These are phyloP conservation scores for Chondrilla cf. caribensis DNA, from an alignment of 37 sponge, comb jelly and placozoan species.

Conservation along the genomic window DNA sequence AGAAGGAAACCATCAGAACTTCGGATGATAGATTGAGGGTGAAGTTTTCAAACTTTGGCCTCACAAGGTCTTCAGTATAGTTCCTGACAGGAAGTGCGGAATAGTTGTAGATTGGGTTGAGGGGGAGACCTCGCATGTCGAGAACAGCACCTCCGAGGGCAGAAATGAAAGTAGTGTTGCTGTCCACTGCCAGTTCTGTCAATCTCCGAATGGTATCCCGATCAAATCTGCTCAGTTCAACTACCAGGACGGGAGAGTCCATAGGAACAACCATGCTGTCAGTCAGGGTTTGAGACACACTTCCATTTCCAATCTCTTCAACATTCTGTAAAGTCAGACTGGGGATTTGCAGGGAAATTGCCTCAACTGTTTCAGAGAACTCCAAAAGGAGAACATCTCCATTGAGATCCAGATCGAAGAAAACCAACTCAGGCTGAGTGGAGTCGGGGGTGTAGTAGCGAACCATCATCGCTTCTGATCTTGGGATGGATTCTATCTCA, in stretches of 20 bases:
- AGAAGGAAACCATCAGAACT: conserved; percentile 58
- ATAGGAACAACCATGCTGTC: conserved; percentile 29
- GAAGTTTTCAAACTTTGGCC: conserved; percentile 49
- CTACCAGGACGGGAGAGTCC: conserved; percentile 42
- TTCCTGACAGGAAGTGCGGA: conserved; percentile 38
- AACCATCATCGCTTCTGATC: conserved; percentile 25
- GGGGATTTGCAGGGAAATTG: conserved; percentile 48
- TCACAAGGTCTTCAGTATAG: conserved; percentile 43
- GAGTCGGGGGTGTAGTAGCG: conserved; percentile 53
- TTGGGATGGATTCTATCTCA: conserved; percentile 31
- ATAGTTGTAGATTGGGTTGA: conserved; percentile 25
- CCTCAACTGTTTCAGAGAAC: conserved; percentile 79
- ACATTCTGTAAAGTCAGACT: conserved; percentile 61
- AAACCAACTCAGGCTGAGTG: conserved; percentile 53
- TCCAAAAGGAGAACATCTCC: conserved; percentile 43
- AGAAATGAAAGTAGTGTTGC: conserved; percentile 47
- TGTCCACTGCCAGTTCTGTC: conserved; percentile 34
- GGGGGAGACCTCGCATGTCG: conserved; percentile 61
- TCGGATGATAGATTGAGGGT: conserved; percentile 59
- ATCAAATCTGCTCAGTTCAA: conserved; percentile 66
- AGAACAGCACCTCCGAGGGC: conserved; percentile 23
- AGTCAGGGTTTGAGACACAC: conserved; percentile 52
- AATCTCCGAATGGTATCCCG: conserved; percentile 55
- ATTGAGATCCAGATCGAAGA: conserved; percentile 64
- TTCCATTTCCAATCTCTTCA: conserved; percentile 26